Evolutionary conservation across 2,888 invertebrate species (phyloP).

Genomic region (Altica lythri): DNA sequence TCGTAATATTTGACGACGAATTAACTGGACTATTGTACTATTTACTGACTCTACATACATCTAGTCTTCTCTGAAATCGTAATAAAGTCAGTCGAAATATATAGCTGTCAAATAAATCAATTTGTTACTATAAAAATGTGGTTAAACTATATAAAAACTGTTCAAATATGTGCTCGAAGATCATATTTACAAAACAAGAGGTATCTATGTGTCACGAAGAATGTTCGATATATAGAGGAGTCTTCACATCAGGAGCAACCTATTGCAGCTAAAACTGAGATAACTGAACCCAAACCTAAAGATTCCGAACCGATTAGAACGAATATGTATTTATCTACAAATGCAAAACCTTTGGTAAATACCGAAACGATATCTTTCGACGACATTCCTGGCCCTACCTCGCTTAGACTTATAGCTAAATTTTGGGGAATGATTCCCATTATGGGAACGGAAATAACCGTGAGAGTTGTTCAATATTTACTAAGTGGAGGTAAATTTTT

Average conservation of each 20-base stretch:
- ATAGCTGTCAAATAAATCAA: background rate
- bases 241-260: background rate
- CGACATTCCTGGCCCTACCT: constrained; percentile 67
- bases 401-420: constrained; percentile 63
- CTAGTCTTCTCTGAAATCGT: background rate
- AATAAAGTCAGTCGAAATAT: background rate
- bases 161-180: background rate
- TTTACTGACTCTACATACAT: too few species aligned
- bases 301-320: background rate
- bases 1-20: too few species aligned
- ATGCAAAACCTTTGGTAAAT: background rate
- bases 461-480: constrained; percentile 59
- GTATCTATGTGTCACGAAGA: background rate
- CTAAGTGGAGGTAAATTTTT: constrained; percentile 61
- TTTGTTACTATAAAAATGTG: constrained; percentile 14
- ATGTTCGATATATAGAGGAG: background rate
- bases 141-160: background rate
- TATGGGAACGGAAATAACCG: constrained; percentile 66
- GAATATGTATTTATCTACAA: background rate
- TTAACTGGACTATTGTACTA: too few species aligned
- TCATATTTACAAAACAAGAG: background rate
- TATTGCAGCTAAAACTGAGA: background rate
- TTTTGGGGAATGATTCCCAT: constrained; percentile 66
- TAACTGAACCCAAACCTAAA: background rate
- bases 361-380: constrained; percentile 58